Conservation (phyloP, 1,140 invertebrate genomes). For the Sarcophaga bullata region DNA sequence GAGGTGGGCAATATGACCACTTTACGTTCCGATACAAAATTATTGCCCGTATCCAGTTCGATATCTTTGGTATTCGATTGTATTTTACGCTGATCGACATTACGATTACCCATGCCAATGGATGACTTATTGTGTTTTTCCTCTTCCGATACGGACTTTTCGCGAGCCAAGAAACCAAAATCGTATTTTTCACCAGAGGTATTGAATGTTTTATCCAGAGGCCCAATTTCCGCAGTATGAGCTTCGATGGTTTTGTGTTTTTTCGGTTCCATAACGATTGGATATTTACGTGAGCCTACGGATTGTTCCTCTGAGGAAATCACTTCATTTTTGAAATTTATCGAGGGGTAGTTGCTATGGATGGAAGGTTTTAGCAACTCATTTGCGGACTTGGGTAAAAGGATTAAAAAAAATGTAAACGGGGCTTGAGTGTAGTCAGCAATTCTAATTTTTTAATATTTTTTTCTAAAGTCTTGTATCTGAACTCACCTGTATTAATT, state of each 20-base stretch:
- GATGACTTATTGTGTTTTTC: constrained; percentile 52
- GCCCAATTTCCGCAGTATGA: background rate
- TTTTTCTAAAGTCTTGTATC: background rate
- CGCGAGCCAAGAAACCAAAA: background rate
- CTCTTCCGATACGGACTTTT: constrained; percentile 27
- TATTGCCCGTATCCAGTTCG: constrained; percentile 62
- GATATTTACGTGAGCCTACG: background rate
- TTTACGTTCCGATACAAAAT: constrained; percentile 58
- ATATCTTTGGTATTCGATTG: constrained; percentile 66
- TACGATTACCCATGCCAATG: constrained; percentile 48
- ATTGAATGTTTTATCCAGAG: constrained; percentile 21
- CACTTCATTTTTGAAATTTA: constrained; percentile 60
- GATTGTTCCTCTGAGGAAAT: constrained; percentile 37
- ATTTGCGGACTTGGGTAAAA: constrained; percentile 52
- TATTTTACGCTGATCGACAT: constrained; percentile 63
- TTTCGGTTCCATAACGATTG: background rate
- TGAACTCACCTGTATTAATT: constrained; percentile 3
- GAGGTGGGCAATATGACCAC: constrained; percentile 59
- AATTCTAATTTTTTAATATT: too few relatives aligned
- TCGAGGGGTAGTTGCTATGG: constrained; percentile 51
- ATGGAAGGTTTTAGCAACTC: constrained; percentile 54
- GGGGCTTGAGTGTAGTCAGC: too few relatives aligned
- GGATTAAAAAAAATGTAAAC: background rate
- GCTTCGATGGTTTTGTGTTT: background rate
- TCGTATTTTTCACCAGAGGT: constrained; percentile 32